Base-by-base conservation (phyloP, 2,888 invertebrate genomes). In the Xestobium rufovillosum region DNA sequence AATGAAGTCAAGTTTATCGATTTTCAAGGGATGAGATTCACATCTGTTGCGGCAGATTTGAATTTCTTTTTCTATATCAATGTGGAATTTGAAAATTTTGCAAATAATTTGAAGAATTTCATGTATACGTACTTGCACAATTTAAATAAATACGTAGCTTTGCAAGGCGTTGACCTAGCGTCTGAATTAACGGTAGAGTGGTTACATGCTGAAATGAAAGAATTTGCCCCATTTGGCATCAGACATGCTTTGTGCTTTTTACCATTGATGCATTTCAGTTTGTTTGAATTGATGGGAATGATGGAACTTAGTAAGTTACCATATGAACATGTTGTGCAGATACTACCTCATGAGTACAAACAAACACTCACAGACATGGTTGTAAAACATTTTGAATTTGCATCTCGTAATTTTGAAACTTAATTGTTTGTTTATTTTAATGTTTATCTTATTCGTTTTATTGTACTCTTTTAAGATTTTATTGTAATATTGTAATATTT, bases 31-130 rank as follows among this genome's bases (percentile, higher is more conserved):
- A 44, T 53, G 43, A 31, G 45, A 9, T 51, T 38, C 15, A 41
- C 41, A 6, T 52, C 53, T 2, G 44, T 47, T 11, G 53, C 51
- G 13, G 36, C 34, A 4, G 53, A 53, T 42, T 41, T 53, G 14
- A 37, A 34, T 16, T 52, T 48, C 35, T 46, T 53, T n/a, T 26
- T 53, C 2, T 48, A 45, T 26, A 38, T 49, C 13, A 53, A 53
- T 37, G 30, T 53, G 8, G 28, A 30, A 1, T 43, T 49, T 2
- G 36, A 36, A 23, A 33, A 39, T 16, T 34, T 44, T 10, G 33
- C 23, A 2, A 25, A 31, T 4, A 31, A 49, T 30, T 33, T 34
- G 3, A 28, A 47, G 12, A 17, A 31, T n/a, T 34, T 50, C 10
- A 31, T 52, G 12, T 12, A 25, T 2, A 19, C 25, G 11, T 52